These are phyloP conservation scores for Vultur gryphus DNA, from an alignment of 2,797 vertebrate species.

Conservation along the genomic window DNA sequence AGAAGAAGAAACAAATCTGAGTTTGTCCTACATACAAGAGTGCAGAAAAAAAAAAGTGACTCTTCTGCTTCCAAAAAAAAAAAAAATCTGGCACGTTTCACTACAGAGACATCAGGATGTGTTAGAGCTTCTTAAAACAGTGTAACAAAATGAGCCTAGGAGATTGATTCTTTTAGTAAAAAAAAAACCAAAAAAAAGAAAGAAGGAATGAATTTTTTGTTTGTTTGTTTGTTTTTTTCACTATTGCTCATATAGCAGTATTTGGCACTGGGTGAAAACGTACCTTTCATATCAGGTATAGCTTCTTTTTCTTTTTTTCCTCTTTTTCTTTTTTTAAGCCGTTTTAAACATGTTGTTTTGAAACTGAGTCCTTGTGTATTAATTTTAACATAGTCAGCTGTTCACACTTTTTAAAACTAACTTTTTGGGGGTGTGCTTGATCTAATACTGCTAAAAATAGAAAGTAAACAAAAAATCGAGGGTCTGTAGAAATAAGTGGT, in stretches of 20 bases:
- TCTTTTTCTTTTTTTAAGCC: neutral
- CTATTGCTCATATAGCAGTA: slow-evolving; percentile 62
- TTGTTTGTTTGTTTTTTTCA: neutral
- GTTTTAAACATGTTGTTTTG: slow-evolving; percentile 55
- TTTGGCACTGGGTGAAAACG: slow-evolving; percentile 72
- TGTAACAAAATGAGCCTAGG: slow-evolving; percentile 58
- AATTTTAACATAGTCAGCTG: slow-evolving; percentile 38
- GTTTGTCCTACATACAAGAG: slow-evolving; percentile 69
- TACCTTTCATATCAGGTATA: slow-evolving; percentile 78
- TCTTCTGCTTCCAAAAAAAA: slow-evolving; percentile 65
- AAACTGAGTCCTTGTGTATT: slow-evolving; percentile 54
- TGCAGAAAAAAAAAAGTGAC: slow-evolving; percentile 47
- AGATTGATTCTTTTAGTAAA: slow-evolving; percentile 49
- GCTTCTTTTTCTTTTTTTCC: slow-evolving; percentile 62
- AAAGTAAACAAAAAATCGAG: slow-evolving; percentile 42
- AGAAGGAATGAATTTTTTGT: neutral
- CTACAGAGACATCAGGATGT: slow-evolving; percentile 69
- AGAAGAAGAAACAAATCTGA: slow-evolving; percentile 68
- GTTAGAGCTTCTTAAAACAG: slow-evolving; percentile 63
- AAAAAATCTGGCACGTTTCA: slow-evolving; percentile 64
- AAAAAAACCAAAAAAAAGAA: neutral
- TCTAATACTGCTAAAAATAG: slow-evolving; percentile 62
- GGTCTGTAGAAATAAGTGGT: neutral
- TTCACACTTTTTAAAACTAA: slow-evolving; percentile 58
- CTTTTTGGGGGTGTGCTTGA: slow-evolving; percentile 43